A percentile compares a stretch with the other conserved stretches of the same genome.
These are phyloP conservation scores for Eremophila alpestris DNA, from an alignment of 2,797 vertebrate genomes.

Conservation along the genomic window DNA sequence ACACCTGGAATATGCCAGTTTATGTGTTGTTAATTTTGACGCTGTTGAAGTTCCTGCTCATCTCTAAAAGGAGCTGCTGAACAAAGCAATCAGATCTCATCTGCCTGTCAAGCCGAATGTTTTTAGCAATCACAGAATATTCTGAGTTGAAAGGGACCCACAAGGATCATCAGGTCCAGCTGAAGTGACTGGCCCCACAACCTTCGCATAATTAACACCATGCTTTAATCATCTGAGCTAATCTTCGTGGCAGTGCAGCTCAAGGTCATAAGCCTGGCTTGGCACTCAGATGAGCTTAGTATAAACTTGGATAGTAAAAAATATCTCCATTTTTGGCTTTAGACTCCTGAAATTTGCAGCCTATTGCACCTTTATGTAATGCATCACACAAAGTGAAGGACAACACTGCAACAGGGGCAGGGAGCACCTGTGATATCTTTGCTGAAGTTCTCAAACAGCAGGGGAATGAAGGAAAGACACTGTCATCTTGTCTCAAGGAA, in stretches of 20 bases:
- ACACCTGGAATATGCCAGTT: neutral
- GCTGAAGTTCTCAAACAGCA: neutral
- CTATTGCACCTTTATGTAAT: neutral
- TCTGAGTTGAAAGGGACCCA: neutral
- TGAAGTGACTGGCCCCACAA: neutral
- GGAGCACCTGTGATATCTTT: neutral
- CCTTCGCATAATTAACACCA: neutral
- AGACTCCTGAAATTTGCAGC: neutral
- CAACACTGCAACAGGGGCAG: neutral
- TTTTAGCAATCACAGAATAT: neutral
- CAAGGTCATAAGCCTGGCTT: neutral
- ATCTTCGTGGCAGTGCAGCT: neutral
- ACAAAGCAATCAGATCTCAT: rapidly evolving
- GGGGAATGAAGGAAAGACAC: neutral
- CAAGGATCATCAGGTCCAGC: neutral
- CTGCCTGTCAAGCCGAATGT: neutral
- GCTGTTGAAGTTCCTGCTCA: neutral
- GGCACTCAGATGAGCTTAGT: neutral
- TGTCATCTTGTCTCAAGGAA: neutral
- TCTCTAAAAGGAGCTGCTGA: neutral
- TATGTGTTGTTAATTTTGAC: neutral
- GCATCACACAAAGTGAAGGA: neutral
- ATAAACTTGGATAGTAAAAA: neutral
- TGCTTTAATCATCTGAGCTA: neutral
- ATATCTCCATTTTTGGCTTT: neutral